Percentiles rank a stretch among this genome's conserved stretches.
Conservation (phyloP, 2,888 invertebrate genomes). For the Mythimna vitellina region DNA sequence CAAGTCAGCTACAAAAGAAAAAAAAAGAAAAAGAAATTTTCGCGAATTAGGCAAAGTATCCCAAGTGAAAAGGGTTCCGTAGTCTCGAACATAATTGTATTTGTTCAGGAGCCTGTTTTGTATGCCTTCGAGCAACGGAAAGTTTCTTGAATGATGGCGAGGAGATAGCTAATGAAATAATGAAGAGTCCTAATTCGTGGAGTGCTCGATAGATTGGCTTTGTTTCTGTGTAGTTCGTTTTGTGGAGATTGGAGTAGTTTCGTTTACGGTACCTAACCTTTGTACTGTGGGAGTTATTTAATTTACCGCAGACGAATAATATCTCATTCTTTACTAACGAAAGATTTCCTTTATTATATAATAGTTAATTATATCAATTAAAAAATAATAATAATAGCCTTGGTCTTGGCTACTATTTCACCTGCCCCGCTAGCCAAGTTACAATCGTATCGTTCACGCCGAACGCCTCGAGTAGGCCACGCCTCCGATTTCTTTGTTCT, state of each 20-base stretch:
- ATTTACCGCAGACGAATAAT: neutral
- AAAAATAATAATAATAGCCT: too few species aligned
- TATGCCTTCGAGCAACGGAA: conserved; percentile 43
- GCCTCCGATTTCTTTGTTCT: too few species aligned
- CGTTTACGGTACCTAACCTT: conserved; percentile 4
- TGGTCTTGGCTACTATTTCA: too few species aligned
- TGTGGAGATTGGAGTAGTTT: conserved; percentile 31
- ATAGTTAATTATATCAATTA: too few species aligned
- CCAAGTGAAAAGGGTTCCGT: conserved; percentile 51
- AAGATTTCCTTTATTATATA: too few species aligned
- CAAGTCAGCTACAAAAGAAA: conserved; percentile 41
- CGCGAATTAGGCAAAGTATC: conserved; percentile 63
- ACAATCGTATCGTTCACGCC: too few species aligned
- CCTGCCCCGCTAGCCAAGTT: too few species aligned
- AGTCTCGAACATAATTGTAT: conserved; percentile 58
- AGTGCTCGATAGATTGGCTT: conserved; percentile 52
- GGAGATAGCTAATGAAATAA: conserved; percentile 56
- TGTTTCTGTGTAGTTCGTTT: conserved; percentile 33
- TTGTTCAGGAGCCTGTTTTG: conserved; percentile 60
- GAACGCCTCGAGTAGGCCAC: too few species aligned
- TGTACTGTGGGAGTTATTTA: neutral
- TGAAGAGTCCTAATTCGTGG: conserved; percentile 51
- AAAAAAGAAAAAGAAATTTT: conserved; percentile 39
- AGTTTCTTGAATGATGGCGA: conserved; percentile 51
- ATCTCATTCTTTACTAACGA: too few species aligned